Evolutionary conservation across 2,888 invertebrate species (phyloP).

Genomic region (Cheilosia variabilis): DNA sequence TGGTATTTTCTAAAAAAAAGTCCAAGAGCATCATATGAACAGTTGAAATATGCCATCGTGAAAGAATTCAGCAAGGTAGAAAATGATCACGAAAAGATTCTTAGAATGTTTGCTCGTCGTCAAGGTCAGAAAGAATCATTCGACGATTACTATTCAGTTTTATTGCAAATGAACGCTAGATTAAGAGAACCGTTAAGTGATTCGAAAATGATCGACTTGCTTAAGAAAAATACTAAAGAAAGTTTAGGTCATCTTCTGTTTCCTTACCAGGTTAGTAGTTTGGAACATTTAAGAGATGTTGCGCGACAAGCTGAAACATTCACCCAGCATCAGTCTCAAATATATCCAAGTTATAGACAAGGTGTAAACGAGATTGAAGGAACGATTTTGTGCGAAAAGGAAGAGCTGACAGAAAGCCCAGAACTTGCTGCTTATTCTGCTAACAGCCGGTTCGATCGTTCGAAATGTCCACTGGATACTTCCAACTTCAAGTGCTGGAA

Average conservation of each 20-base stretch:
- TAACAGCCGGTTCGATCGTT: background rate
- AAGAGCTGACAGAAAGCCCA: background rate
- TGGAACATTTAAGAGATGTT: too few relatives aligned
- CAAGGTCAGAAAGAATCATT: slow-evolving; percentile 21
- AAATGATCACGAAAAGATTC: slow-evolving; percentile 43
- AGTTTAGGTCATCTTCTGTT: background rate
- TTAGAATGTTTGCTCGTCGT: slow-evolving; percentile 3
- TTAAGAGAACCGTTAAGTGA: background rate
- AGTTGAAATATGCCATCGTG: slow-evolving; percentile 23
- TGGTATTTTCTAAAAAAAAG: slow-evolving; percentile 4
- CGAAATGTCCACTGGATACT: background rate
- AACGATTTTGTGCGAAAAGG: background rate
- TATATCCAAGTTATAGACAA: background rate
- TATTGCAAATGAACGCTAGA: too few relatives aligned
- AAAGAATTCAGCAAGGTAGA: slow-evolving; percentile 45
- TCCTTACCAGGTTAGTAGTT: too few relatives aligned
- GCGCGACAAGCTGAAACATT: background rate
- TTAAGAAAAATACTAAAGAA: background rate
- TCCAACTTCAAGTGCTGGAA: background rate
- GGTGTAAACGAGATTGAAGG: background rate
- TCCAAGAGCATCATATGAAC: slow-evolving; percentile 4
- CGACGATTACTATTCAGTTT: background rate
- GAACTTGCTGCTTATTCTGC: background rate
- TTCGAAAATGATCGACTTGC: background rate
- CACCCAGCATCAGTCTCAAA: background rate